Evolutionary conservation across 1,140 invertebrate species (phyloP).

Genomic region (Drosophila persimilis): DNA sequence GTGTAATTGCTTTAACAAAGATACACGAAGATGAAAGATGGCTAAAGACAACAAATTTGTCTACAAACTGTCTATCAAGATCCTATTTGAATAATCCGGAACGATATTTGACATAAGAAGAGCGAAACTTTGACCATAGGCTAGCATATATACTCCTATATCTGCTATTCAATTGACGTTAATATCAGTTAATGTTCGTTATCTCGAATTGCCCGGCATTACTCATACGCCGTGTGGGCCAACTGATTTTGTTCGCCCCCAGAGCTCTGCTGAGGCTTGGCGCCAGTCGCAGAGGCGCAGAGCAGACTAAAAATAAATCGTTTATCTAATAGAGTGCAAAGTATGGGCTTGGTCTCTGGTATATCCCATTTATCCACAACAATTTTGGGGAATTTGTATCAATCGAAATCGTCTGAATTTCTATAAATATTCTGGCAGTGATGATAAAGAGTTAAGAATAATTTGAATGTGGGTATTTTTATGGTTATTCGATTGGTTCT

Average conservation of each 20-base stretch:
- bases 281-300: background rate
- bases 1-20: too few species aligned
- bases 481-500: background rate
- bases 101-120: too few species aligned
- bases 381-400: slow-evolving; percentile 13
- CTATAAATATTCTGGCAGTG: slow-evolving; percentile 12
- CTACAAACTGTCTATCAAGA: too few species aligned
- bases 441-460: slow-evolving; percentile 21
- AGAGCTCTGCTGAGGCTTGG: too few species aligned
- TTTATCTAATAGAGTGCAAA: background rate
- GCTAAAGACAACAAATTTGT: too few species aligned
- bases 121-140: too few species aligned
- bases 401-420: background rate
- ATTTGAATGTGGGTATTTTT: slow-evolving; percentile 23
- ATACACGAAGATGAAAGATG: too few species aligned
- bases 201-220: slow-evolving; percentile 1
- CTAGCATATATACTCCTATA: background rate
- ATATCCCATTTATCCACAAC: slow-evolving; percentile 9
- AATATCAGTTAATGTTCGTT: background rate
- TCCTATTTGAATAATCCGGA: too few species aligned
- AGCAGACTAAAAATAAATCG: slow-evolving; percentile 14
- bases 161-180: background rate
- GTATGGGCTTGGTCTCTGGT: background rate
- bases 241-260: background rate
- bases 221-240: slow-evolving; percentile 43